Evolutionary conservation across 2,888 invertebrate species (phyloP), one percentile per base, ranked within the genome.

Genomic region (Diarsia mendica): DNA sequence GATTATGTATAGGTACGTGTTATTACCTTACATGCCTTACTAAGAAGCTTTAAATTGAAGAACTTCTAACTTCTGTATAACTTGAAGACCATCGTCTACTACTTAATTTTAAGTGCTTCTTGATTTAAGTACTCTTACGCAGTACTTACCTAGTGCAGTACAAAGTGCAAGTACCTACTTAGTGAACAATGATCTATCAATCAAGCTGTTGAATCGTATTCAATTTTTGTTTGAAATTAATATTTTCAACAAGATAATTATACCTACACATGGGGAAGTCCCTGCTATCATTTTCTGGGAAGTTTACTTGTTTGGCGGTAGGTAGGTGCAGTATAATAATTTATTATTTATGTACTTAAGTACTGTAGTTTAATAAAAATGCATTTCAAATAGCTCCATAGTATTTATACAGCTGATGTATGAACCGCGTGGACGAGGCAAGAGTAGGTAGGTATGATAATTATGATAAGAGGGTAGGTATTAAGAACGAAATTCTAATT

Each of bases 171-270:
- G 61, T 61, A 4, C 49, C 13, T n/a, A 28, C 6, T 67, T 61
- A 4, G 18, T 51, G 8, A 18, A 8, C 0, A 60, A 60, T 23
- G 0, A 20, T 1, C 9, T n/a, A 66, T 69, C 48, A 63, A 39
- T 61, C 23, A 44, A 70, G 20, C 61, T 23, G n/a, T 10, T 20
- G 33, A 58, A 64, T 23, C 33, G 0, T 0, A 15, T 23, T 60
- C 20, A 11, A 44, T 13, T 63, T 48, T 65, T 68, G 20, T 60
- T 13, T 20, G 48, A 60, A 65, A 72, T 46, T 10, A 2, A 53
- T 23, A 15, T 44, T 23, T 1, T 15, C 53, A n/a, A 39, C 65
- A 66, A 64, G 48, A 73, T 60, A 79, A 67, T 51, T 44, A 49
- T 53, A 18, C n/a, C n/a, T n/a, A n/a, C 3, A 51, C 20, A 39